phyloP scores from a whole-genome alignment of 2,113 vertebrate genomes.

The Tychaedon coryphoeus region DNA sequence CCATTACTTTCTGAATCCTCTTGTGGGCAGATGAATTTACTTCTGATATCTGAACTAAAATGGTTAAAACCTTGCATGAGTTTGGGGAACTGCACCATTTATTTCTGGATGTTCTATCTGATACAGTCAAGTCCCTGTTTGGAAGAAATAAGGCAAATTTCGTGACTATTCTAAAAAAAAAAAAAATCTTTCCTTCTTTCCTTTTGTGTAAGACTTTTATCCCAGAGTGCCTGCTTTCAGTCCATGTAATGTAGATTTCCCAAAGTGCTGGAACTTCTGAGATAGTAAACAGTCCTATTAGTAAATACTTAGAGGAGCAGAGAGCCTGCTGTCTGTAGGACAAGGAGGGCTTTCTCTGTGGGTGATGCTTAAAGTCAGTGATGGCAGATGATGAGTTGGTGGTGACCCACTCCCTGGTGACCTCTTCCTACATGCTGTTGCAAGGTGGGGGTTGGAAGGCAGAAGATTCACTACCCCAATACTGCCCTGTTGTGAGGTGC shows the following conservation, averaged over 20 bases:
- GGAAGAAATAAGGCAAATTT: not conserved
- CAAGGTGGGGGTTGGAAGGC: not conserved
- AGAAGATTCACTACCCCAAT: fast-evolving
- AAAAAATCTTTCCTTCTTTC: fast-evolving
- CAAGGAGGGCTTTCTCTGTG: fast-evolving
- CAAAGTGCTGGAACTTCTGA: not conserved
- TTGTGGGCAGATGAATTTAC: not conserved
- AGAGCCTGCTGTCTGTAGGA: not conserved
- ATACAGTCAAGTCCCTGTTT: not conserved
- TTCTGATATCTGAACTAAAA: not conserved
- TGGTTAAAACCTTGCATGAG: not conserved
- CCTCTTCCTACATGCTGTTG: fast-evolving
- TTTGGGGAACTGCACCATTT: not conserved
- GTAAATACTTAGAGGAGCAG: not conserved
- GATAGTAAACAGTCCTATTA: not conserved
- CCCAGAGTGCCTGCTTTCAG: not conserved
- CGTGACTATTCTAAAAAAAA: not conserved
- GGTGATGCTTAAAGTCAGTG: not conserved
- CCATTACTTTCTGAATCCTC: not conserved
- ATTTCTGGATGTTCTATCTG: not conserved
- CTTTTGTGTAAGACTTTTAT: not conserved
- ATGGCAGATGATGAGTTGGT: not conserved
- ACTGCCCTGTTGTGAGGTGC: no score
- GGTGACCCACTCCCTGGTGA: not conserved
- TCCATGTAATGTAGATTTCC: not conserved